A percentile compares a stretch with the other conserved stretches of the same genome.
phyloP scores from a whole-genome alignment of 1,140 invertebrate genomes.

The Formica exsecta region DNA sequence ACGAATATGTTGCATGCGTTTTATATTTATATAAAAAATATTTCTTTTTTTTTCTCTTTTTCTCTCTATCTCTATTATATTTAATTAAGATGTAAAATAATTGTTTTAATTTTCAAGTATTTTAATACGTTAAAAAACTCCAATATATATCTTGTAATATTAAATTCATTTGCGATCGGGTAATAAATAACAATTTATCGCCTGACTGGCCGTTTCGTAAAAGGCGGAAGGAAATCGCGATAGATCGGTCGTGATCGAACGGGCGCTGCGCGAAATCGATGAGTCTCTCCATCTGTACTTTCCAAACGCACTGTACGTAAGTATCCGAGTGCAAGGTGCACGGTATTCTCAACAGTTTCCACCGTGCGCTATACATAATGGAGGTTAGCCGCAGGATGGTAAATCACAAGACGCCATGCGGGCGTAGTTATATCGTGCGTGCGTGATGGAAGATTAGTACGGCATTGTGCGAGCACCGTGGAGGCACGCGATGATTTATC shows the following conservation, averaged over 20 bases:
- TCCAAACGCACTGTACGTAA: constrained; percentile 67
- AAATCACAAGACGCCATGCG: constrained; percentile 86
- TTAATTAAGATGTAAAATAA: neutral
- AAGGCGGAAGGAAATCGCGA: constrained; percentile 39
- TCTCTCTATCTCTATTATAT: neutral
- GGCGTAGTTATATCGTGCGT: constrained; percentile 86
- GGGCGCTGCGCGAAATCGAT: constrained; percentile 62
- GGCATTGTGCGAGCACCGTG: constrained; percentile 84
- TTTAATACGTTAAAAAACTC: neutral
- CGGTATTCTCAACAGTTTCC: constrained; percentile 84
- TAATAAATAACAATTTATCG: constrained; percentile 32
- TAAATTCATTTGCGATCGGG: neutral
- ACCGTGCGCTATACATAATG: constrained; percentile 85
- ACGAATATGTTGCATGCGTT: neutral
- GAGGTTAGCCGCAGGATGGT: constrained; percentile 86
- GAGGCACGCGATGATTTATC: constrained; percentile 85
- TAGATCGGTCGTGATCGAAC: constrained; percentile 49
- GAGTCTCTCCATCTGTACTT: constrained; percentile 55
- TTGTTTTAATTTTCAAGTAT: neutral
- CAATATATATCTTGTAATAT: neutral
- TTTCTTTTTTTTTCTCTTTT: neutral
- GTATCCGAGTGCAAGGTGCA: constrained; percentile 83
- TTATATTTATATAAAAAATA: constrained; percentile 1
- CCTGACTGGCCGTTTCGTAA: constrained; percentile 22
- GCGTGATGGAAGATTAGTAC: constrained; percentile 86